Base-by-base conservation (phyloP, 2,113 vertebrate species). In the Melospiza georgiana region DNA sequence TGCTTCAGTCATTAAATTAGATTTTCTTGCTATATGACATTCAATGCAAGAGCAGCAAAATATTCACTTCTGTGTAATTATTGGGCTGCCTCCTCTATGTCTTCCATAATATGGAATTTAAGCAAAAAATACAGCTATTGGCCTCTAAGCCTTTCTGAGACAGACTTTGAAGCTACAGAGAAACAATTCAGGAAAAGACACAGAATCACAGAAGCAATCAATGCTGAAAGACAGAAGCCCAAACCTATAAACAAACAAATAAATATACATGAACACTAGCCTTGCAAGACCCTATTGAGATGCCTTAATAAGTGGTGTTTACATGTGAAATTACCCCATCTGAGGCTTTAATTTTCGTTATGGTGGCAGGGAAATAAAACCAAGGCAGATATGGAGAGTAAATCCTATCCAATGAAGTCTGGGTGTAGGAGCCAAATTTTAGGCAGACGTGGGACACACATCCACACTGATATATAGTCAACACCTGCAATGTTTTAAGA, bases 1-100 rank as follows among this genome's bases (percentile, higher is more conserved):
- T 93, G 35, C 19, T 93, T 78, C 21, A 39, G 66, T 68, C 37
- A 72, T 65, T 87, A 78, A 78, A 90, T 65, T 37, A 67, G 22
- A 23, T 78, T 61, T 84, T 78, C 52, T 75, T 73, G 16, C 28
- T 71, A 3, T 33, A 27, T 44, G 39, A 22, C 6, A 92, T 71
- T 77, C 13, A 79, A 65, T 43, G 46, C 35, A 93, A 78, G 3
- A 76, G 15, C 62, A 74, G 52, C 24, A 72, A 89, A 93, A 49
- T 24, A 72, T 65, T 84, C 5, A 41, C 19, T 80, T 90, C 16
- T 55, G 67, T 73, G 18, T 41, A 81, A 81, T 41, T 65, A 44
- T 15, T 67, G 44, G 19, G 19, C 52, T 52, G 33, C 33, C 27
- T 91, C 24, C 46, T 21, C 66, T 66, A 1, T 2, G 1, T 33